Evolutionary conservation across 2,888 invertebrate genomes (phyloP).

Genomic region (Cistogaster globosa): DNA sequence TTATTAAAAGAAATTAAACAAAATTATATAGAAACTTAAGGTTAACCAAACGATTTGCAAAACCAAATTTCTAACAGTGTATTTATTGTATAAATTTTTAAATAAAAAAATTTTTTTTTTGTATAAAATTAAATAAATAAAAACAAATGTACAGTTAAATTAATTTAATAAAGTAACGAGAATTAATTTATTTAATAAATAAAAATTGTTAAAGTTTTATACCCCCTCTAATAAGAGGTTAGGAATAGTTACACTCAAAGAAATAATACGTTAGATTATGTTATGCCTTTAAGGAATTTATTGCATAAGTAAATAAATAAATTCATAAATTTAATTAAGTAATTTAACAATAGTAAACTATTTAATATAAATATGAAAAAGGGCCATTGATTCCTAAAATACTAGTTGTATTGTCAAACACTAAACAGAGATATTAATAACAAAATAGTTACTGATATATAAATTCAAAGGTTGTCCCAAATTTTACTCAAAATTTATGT

Average conservation of each 20-base stretch:
- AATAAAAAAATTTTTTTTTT: not conserved
- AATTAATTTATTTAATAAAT: conserved; percentile 12
- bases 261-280: conserved; percentile 51
- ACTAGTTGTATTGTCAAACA: conserved; percentile 64
- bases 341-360: conserved; percentile 11
- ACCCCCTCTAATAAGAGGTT: conserved; percentile 44
- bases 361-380: conserved; percentile 42
- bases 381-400: conserved; percentile 78
- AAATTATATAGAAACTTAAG: not conserved
- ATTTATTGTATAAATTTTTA: conserved; percentile 54
- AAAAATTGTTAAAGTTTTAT: conserved; percentile 70
- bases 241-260: conserved; percentile 54
- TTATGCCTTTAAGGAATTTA: conserved; percentile 70
- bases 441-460: conserved; percentile 1
- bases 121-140: conserved; percentile 5
- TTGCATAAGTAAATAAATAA: conserved; percentile 44
- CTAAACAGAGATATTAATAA: conserved; percentile 45
- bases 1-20: not conserved
- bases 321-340: not conserved
- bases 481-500: too few species aligned
- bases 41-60: conserved; percentile 18
- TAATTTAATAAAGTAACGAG: conserved; percentile 31
- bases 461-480: too few species aligned
- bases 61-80: conserved; percentile 29
- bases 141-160: conserved; percentile 53